These are phyloP conservation scores for Psittacus erithacus DNA, from an alignment of 2,113 vertebrate genomes.

Conservation along the genomic window DNA sequence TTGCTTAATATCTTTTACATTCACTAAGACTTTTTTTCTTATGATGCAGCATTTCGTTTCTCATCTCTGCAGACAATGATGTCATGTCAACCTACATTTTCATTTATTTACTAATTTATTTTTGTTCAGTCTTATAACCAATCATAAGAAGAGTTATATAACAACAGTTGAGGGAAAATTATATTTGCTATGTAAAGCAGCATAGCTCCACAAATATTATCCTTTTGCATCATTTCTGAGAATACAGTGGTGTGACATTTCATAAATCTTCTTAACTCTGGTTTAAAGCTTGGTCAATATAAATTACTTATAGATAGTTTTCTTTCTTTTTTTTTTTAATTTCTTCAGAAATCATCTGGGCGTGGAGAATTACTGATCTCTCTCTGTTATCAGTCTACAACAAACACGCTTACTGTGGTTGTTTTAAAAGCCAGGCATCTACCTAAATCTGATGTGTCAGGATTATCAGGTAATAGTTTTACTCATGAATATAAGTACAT, in stretches of 20 bases:
- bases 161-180: neutral
- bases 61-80: neutral
- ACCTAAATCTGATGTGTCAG: constrained; percentile 87
- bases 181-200: neutral
- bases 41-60: neutral
- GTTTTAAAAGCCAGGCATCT: constrained; percentile 97
- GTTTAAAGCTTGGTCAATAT: neutral
- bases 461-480: constrained; percentile 86
- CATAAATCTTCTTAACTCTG: neutral
- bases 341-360: constrained; percentile 87
- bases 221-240: neutral
- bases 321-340: neutral
- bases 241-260: neutral
- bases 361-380: constrained; percentile 94
- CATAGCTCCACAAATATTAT: neutral
- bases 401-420: constrained; percentile 95
- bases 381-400: constrained; percentile 96
- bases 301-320: neutral
- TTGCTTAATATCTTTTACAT: neutral
- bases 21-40: neutral
- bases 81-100: neutral
- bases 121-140: neutral
- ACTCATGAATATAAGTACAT: neutral
- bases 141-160: neutral
- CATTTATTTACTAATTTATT: neutral